These are phyloP conservation scores for Cephalotes varians DNA, from an alignment of 2,888 invertebrate species.

Conservation along the genomic window DNA sequence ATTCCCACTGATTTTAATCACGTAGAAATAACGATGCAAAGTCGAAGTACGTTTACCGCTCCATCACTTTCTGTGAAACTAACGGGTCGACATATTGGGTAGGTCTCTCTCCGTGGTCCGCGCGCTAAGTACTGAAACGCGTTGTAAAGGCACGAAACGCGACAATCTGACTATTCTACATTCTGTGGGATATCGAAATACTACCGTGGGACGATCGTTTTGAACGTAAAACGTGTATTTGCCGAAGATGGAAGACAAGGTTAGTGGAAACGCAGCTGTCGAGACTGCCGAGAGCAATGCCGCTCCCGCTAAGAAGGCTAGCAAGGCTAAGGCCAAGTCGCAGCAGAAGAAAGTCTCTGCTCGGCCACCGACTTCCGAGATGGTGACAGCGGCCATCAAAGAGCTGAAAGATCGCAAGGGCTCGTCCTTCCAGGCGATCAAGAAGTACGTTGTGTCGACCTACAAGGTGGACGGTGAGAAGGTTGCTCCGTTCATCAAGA, in stretches of 20 bases:
- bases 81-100: slow-evolving; percentile 60
- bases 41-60: slow-evolving; percentile 55
- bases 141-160: neutral
- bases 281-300: slow-evolving; percentile 20
- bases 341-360: slow-evolving; percentile 81
- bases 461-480: slow-evolving; percentile 89
- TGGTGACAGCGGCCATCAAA: slow-evolving; percentile 88
- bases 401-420: slow-evolving; percentile 88
- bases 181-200: neutral
- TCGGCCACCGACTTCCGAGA: slow-evolving; percentile 87
- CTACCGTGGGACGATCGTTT: slow-evolving; percentile 1
- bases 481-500: slow-evolving; percentile 88
- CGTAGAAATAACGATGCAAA: slow-evolving; percentile 36
- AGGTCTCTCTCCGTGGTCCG: slow-evolving; percentile 80
- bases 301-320: slow-evolving; percentile 54
- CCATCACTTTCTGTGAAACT: slow-evolving; percentile 57
- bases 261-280: slow-evolving; percentile 45
- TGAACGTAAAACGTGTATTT: neutral
- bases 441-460: slow-evolving; percentile 88
- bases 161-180: slow-evolving; percentile 28
- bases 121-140: slow-evolving; percentile 57
- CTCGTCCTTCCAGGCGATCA: slow-evolving; percentile 88
- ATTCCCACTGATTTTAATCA: rapidly evolving
- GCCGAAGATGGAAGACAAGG: slow-evolving; percentile 59
- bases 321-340: slow-evolving; percentile 71